A percentile compares a stretch with the other conserved stretches of the same genome.
phyloP scores from a whole-genome alignment of 1,140 invertebrate genomes.

The Rhopalosiphum padi region DNA sequence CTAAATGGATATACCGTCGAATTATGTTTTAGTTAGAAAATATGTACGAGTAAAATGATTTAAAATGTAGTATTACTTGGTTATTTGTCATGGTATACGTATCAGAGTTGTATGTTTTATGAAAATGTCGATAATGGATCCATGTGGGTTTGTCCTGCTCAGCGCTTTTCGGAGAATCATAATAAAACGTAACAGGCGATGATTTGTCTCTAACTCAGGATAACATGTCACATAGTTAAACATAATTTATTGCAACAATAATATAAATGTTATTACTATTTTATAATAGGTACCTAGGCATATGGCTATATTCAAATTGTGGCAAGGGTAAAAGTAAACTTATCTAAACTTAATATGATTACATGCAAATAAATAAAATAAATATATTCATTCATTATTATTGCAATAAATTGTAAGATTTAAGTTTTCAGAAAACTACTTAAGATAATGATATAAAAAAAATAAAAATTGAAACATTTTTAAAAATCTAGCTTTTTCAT shows the following conservation, averaged over 20 bases:
- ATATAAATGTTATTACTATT: background rate
- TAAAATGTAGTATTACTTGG: slow-evolving; percentile 55
- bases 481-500: too few species aligned
- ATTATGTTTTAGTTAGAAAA: background rate
- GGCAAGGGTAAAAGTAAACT: too few species aligned
- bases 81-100: background rate
- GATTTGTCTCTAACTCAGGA: slow-evolving; percentile 66
- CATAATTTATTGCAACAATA: background rate
- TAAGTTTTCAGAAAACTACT: too few species aligned
- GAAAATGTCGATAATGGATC: slow-evolving; percentile 62
- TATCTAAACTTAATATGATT: too few species aligned
- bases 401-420: too few species aligned
- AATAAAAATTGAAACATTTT: too few species aligned
- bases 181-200: slow-evolving; percentile 67
- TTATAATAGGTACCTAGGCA: too few species aligned
- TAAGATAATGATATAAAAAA: too few species aligned
- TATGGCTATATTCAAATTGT: too few species aligned
- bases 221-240: background rate
- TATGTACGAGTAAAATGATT: background rate
- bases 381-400: too few species aligned
- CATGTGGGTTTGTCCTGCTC: slow-evolving; percentile 62
- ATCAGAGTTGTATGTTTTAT: background rate
- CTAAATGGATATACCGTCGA: slow-evolving; percentile 58
- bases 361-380: too few species aligned
- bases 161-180: slow-evolving; percentile 62